Base-by-base conservation (phyloP, 1,140 invertebrate genomes). In the Plectrocnemia conspersa region DNA sequence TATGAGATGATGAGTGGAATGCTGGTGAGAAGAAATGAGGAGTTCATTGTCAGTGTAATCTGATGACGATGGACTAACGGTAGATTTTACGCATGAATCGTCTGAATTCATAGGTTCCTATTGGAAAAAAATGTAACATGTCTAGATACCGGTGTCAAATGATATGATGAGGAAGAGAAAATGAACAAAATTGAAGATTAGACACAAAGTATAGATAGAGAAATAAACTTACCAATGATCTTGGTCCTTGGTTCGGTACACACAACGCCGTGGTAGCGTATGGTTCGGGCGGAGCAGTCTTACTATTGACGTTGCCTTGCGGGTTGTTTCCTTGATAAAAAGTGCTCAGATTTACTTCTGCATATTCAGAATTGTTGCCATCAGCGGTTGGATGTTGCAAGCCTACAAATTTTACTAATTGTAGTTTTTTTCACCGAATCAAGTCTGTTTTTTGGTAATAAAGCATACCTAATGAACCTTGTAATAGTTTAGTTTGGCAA, bases 211-310 rank as follows among this genome's bases (percentile, higher is more conserved):
- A n/a, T n/a, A n/a, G n/a, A n/a, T n/a, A n/a, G n/a, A n/a, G 27
- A n/a, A n/a, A n/a, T n/a, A 15, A 9, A 40, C 36, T 45, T 36
- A 59, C 60, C 25, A 56, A 13, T 41, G 60, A 58, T 33, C 54
- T 52, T 9, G 56, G 53, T 42, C 52, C 56, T 53, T 57, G 59
- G 7, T 33, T 33, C 3, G 32, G 32, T 11, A 50, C 49, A 23
- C 54, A 63, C 0, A 88, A 68, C 0, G 83, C 85, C 1, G 85
- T 87, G 0, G 84, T 88, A 1, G 85, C 85, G 61, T 88, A 88
- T 0, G 85, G 85, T 27, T 65, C 64, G 19, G 82, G 82, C 0
- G 82, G 82, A 6, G 77, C 75, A 47, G 76, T 73, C 21, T 47
- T 76, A 61, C 36, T 76, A 71, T 54, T 73, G 76, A 40, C 67